Evolutionary conservation across 2,113 vertebrate species (phyloP).

Genomic region (Entomyzon cyanotis): DNA sequence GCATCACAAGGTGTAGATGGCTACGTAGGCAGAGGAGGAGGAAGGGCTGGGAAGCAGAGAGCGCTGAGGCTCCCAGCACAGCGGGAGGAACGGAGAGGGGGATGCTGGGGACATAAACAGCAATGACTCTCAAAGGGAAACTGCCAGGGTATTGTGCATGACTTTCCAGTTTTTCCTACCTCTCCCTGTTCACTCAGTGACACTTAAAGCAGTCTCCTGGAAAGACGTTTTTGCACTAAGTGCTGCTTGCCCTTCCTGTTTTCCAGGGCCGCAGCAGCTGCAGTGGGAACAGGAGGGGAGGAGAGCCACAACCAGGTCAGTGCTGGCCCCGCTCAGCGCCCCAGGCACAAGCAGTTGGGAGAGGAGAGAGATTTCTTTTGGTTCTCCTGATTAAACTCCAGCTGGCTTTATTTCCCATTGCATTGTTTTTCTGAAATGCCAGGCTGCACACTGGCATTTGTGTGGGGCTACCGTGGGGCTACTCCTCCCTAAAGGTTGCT

Average conservation of each 20-base stretch:
- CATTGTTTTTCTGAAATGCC: background rate
- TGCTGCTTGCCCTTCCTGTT: background rate
- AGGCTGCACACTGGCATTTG: background rate
- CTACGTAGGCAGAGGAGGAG: background rate
- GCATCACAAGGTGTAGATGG: background rate
- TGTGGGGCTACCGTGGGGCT: background rate
- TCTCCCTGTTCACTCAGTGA: background rate
- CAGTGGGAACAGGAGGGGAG: background rate
- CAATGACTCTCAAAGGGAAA: background rate
- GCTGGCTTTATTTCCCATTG: background rate
- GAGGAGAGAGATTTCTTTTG: background rate
- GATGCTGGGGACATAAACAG: background rate
- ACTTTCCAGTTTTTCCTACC: background rate
- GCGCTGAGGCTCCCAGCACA: background rate
- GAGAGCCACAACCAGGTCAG: background rate
- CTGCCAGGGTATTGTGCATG: background rate
- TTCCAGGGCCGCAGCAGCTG: rapidly evolving
- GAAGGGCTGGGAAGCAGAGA: background rate
- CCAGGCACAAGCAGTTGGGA: background rate
- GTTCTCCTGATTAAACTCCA: background rate
- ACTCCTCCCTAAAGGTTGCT: background rate
- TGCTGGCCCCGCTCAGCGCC: background rate
- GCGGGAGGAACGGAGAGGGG: background rate
- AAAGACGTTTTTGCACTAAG: background rate
- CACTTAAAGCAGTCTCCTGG: background rate